These are phyloP conservation scores for Orcinus orca DNA, from an alignment of 2,113 vertebrate genomes.

Conservation along the genomic window DNA sequence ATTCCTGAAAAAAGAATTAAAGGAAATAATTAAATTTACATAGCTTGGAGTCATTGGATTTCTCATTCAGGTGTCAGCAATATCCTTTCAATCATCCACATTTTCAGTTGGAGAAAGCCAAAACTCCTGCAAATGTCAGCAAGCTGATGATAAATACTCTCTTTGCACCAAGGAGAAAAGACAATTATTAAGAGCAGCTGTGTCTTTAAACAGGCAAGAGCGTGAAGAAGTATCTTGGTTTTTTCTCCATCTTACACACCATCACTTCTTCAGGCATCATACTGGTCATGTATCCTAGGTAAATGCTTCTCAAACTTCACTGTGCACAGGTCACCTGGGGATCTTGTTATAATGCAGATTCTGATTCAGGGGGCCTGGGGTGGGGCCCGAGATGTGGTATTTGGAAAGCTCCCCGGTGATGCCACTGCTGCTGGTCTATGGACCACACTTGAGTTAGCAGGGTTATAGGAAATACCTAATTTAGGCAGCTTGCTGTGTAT, in stretches of 20 bases:
- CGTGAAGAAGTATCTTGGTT: not conserved
- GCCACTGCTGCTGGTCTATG: fast-evolving
- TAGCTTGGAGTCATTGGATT: constrained; percentile 52
- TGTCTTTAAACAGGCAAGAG: constrained; percentile 48
- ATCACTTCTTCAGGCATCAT: not conserved
- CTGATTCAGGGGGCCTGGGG: not conserved
- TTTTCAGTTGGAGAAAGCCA: constrained; percentile 42
- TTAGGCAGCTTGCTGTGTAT: not conserved
- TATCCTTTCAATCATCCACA: constrained; percentile 51
- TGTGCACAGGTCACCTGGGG: not conserved
- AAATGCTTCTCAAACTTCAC: not conserved
- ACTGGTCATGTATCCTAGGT: not conserved
- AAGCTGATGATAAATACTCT: constrained; percentile 48
- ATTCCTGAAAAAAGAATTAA: constrained; percentile 56
- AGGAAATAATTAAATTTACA: constrained; percentile 70
- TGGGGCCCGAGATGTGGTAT: not conserved
- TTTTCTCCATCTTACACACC: not conserved
- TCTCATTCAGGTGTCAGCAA: constrained; percentile 66
- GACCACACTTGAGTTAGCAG: not conserved
- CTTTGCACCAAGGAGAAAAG: constrained; percentile 34
- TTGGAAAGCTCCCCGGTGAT: not conserved
- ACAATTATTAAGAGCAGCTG: constrained; percentile 57
- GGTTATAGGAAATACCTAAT: not conserved
- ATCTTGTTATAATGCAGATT: not conserved
- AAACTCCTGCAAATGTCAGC: constrained; percentile 40